A percentile compares a stretch with the other conserved stretches of the same genome.
Conservation (phyloP, 2,888 invertebrate genomes). For the Caenorhabditis imperialis region DNA sequence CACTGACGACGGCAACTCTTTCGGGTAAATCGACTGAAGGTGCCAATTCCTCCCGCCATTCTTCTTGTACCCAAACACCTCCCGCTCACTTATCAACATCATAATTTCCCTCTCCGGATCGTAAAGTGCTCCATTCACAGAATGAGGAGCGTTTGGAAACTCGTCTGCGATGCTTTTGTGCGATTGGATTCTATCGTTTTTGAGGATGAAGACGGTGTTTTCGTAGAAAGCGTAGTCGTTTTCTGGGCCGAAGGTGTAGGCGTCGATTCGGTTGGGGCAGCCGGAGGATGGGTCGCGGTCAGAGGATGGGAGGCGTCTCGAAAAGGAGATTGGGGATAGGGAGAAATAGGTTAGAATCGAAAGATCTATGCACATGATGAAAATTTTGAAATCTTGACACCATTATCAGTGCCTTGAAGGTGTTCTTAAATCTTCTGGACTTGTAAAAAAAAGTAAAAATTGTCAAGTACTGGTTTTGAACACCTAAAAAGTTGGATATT, state of each 20-base stretch:
- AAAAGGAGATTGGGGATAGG: too few species aligned
- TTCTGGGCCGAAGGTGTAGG: constrained; percentile 43
- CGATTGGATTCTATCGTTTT: constrained; percentile 36
- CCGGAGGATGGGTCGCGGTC: constrained; percentile 39
- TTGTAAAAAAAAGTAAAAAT: too few species aligned
- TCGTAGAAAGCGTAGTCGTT: constrained; percentile 46
- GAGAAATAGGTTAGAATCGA: too few species aligned
- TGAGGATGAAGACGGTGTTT: constrained; percentile 22
- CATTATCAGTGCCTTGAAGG: too few species aligned
- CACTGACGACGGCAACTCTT: constrained; percentile 50
- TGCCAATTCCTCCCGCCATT: constrained; percentile 21
- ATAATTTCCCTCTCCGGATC: constrained; percentile 57
- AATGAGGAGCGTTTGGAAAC: constrained; percentile 44
- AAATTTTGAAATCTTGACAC: too few species aligned
- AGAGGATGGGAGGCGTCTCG: constrained; percentile 36
- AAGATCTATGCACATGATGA: too few species aligned
- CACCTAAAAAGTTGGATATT: constrained; percentile 14
- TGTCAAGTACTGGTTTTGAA: too few species aligned
- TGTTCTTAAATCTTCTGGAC: too few species aligned
- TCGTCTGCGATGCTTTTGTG: neutral
- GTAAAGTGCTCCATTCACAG: constrained; percentile 58
- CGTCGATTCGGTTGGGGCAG: constrained; percentile 52
- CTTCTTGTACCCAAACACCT: constrained; percentile 43
- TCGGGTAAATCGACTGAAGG: constrained; percentile 34
- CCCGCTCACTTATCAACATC: constrained; percentile 44